Conservation (phyloP, 2,797 vertebrate genomes). For the Lacerta agilis region DNA sequence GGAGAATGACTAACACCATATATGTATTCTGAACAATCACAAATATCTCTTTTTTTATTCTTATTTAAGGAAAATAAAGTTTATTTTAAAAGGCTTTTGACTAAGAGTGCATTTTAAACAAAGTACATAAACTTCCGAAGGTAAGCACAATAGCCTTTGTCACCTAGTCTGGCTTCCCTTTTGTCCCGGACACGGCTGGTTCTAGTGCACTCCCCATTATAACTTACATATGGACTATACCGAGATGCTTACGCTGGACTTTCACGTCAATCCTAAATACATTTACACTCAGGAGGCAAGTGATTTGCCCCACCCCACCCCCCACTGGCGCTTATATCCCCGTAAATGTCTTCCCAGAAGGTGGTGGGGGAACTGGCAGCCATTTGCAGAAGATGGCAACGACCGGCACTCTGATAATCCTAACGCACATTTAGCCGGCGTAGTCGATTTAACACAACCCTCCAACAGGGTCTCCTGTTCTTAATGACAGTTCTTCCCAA, state of each 20-base stretch:
- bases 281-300: not conserved
- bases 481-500: not conserved
- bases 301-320: not conserved
- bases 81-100: slow-evolving; percentile 46
- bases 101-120: slow-evolving; percentile 44
- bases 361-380: not conserved
- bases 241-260: slow-evolving; percentile 11
- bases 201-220: slow-evolving; percentile 18
- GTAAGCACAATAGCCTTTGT: slow-evolving; percentile 16
- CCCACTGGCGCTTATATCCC: not conserved
- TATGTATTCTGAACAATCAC: slow-evolving; percentile 17
- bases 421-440: not conserved
- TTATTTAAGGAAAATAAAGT: slow-evolving; percentile 50
- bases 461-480: not conserved
- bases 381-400: not conserved
- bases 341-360: not conserved
- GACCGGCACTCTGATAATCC: too few species aligned
- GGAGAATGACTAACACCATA: not conserved
- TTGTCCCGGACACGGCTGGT: not conserved
- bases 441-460: not conserved
- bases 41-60: slow-evolving; percentile 15
- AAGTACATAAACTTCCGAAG: slow-evolving; percentile 34
- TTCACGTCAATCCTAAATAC: slow-evolving; percentile 10
- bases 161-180: not conserved
- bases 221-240: slow-evolving; percentile 22